Evolutionary conservation across 2,797 vertebrate species (phyloP).

Genomic region (Pogonophryne albipinna): DNA sequence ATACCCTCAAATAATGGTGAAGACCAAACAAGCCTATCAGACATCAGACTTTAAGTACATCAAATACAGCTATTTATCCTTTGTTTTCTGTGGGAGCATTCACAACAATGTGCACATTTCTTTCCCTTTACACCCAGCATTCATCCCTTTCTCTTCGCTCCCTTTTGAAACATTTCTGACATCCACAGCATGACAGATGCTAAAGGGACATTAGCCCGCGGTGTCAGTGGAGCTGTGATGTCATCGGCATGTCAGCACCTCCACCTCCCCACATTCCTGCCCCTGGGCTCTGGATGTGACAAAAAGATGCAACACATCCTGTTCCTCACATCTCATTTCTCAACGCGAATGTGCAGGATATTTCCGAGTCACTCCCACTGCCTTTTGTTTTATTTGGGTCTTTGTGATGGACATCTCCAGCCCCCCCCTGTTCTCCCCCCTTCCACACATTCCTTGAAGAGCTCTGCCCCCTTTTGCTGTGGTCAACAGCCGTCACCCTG

Average conservation of each 20-base stretch:
- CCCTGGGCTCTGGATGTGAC: slow-evolving; percentile 18
- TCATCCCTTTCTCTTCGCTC: not conserved
- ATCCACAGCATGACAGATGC: slow-evolving; percentile 15
- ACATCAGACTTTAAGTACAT: too few relatives aligned
- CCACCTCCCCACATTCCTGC: slow-evolving; percentile 25
- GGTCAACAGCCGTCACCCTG: slow-evolving; percentile 43
- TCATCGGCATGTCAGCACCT: slow-evolving; percentile 35
- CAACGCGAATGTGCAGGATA: slow-evolving; percentile 43
- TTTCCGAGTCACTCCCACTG: slow-evolving; percentile 41
- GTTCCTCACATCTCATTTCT: slow-evolving; percentile 41
- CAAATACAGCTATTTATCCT: not conserved
- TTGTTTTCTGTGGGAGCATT: not conserved
- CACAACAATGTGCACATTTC: not conserved
- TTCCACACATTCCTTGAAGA: slow-evolving; percentile 65
- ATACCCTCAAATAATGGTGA: too few relatives aligned
- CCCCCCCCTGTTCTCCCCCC: slow-evolving; percentile 7
- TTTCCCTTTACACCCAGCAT: slow-evolving; percentile 1
- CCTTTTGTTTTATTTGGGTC: slow-evolving; percentile 65
- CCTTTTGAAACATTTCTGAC: slow-evolving; percentile 14
- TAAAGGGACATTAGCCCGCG: not conserved
- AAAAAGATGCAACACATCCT: slow-evolving; percentile 56
- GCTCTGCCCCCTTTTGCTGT: slow-evolving; percentile 46
- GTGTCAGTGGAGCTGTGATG: slow-evolving; percentile 32
- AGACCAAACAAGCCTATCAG: too few relatives aligned
- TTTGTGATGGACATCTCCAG: slow-evolving; percentile 75